Evolutionary conservation across 2,888 invertebrate species (phyloP), one percentile per base, ranked within the genome.

Genomic region (Cerastis rubricosa): DNA sequence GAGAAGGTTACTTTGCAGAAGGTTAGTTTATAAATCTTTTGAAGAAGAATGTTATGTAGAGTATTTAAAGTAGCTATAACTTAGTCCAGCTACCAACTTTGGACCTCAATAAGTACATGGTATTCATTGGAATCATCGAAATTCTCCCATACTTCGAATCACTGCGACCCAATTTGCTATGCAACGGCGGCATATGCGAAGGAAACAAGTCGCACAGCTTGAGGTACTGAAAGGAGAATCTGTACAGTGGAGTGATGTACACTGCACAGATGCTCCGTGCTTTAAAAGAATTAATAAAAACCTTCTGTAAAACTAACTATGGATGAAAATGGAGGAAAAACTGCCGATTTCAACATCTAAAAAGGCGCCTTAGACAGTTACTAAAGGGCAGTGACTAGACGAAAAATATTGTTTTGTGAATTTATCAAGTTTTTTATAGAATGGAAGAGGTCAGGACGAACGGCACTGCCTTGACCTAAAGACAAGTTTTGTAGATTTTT

Each of bases 1-100:
- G 92, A 91, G 14, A 92, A 92, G 76, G 79, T 93, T 35, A 85
- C 85, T 35, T 92, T 89, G 79, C 94, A 94, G 4, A 93, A 94
- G 94, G 96, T 95, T 68, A 76, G 89, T 78, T 43, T n/a, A n/a
- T 3, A 43, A 45, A n/a, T n/a, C 11, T n/a, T 17, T 61, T 29
- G 19, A 9, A 35, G 9, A 61, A 19, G 1, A 59, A 19, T 61
- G 61, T 29, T 35, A 1, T 35, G 19, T 35, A 11, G 19, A 19
- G 1, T 35, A 35, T 7, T 19, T 61, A 35, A n/a, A 35, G 29
- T 19, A 5, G 9, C 35, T 35, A 35, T 1, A 35, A 49, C 17
- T 47, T 17, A 47, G 57, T 2, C 25, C 57, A 29, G 57, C 2
- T 25, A 25, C 25, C 7, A 14, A 25, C 7, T 25, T 25, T 25